phyloP scores from a whole-genome alignment of 2,113 vertebrate species.

The Ardeotis arabs region DNA sequence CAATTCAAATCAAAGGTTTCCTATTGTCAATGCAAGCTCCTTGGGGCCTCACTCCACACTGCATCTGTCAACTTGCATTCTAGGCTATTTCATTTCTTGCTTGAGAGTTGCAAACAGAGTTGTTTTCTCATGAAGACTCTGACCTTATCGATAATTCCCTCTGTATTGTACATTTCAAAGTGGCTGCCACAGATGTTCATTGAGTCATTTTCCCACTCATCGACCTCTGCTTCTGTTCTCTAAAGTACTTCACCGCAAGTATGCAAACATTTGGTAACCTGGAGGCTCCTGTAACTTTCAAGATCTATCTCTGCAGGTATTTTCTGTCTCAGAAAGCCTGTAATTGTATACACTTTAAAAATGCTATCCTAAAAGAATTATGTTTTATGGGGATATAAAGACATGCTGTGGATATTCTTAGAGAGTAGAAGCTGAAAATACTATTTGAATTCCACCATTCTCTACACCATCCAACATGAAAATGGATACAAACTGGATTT shows the following conservation, averaged over 20 bases:
- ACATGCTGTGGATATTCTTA: not conserved
- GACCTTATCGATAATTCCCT: constrained; percentile 46
- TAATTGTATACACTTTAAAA: constrained; percentile 2
- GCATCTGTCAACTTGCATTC: constrained; percentile 28
- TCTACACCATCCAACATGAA: not conserved
- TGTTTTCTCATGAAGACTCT: constrained; percentile 7
- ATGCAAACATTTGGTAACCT: not conserved
- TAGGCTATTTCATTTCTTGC: not conserved
- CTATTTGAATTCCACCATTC: not conserved
- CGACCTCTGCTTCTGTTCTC: not conserved
- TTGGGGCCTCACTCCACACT: constrained; percentile 25
- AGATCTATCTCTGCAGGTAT: not conserved
- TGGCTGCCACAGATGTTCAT: constrained; percentile 13
- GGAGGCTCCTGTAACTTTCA: not conserved
- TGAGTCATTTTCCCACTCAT: constrained; percentile 3
- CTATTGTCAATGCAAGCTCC: constrained; percentile 13
- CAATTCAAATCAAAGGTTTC: constrained; percentile 56
- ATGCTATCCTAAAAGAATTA: constrained; percentile 11
- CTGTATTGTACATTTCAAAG: constrained; percentile 32
- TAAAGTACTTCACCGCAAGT: not conserved
- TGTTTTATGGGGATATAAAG: not conserved
- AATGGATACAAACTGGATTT: not conserved
- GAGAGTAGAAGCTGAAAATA: not conserved
- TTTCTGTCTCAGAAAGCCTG: not conserved
- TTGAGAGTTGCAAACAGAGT: constrained; percentile 15